These are phyloP conservation scores for Muscina levida DNA, from an alignment of 2,888 invertebrate species.

Conservation along the genomic window DNA sequence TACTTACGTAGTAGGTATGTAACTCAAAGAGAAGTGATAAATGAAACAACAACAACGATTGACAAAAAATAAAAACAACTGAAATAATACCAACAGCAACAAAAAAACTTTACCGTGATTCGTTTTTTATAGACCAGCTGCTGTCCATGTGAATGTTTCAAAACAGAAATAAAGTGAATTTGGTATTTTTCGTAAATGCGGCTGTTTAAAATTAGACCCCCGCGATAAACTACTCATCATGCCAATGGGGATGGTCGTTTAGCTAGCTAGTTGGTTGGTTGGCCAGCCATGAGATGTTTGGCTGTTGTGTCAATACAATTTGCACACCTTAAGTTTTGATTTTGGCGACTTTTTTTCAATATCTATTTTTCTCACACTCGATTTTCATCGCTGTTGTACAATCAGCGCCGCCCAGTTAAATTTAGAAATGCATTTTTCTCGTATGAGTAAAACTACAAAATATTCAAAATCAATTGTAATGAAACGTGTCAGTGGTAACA, in stretches of 20 bases:
- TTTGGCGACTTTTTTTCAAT: neutral
- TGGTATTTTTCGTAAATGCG: constrained; percentile 14
- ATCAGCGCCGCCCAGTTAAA: constrained; percentile 38
- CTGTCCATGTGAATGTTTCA: constrained; percentile 41
- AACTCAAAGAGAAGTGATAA: constrained; percentile 1
- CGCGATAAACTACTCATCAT: constrained; percentile 46
- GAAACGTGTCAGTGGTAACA: neutral
- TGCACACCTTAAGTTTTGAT: constrained; percentile 53
- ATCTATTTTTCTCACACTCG: neutral
- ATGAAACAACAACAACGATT: neutral
- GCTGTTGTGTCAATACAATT: constrained; percentile 41
- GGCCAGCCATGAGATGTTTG: neutral
- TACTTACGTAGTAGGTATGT: neutral
- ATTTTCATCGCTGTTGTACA: constrained; percentile 37
- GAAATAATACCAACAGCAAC: neutral
- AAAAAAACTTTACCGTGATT: constrained; percentile 34
- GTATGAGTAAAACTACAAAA: constrained; percentile 60
- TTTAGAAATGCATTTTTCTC: constrained; percentile 58
- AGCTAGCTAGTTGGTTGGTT: neutral
- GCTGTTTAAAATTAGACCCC: constrained; percentile 44
- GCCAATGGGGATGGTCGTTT: neutral
- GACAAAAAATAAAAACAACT: neutral
- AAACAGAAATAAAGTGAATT: constrained; percentile 20
- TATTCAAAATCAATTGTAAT: neutral
- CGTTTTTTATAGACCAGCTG: constrained; percentile 55